Percentiles rank a stretch among this genome's conserved stretches.
These are phyloP conservation scores for Cariama cristata DNA, from an alignment of 2,113 vertebrate species.

Conservation along the genomic window DNA sequence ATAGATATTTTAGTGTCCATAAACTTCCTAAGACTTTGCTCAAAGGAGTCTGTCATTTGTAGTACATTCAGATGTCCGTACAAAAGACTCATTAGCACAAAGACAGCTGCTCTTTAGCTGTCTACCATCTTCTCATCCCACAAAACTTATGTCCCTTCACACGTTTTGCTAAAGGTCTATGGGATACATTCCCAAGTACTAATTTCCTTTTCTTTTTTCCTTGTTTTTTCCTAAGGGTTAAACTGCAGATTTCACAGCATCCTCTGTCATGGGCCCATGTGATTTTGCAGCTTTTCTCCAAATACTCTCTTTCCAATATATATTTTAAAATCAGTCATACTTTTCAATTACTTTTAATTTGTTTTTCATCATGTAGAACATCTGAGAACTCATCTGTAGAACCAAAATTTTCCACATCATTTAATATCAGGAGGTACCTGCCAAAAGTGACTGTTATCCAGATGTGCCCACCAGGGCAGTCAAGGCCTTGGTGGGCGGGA, in stretches of 20 bases:
- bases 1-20: not conserved
- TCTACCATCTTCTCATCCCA: not conserved
- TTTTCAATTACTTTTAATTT: not conserved
- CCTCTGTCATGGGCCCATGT: rapidly evolving
- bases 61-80: not conserved
- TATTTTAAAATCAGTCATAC: not conserved
- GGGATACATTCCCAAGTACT: not conserved
- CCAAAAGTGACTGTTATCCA: not conserved
- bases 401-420: not conserved
- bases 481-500: not conserved
- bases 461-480: not conserved
- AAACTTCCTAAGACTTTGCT: not conserved
- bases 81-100: not conserved
- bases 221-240: not conserved
- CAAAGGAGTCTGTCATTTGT: rapidly evolving
- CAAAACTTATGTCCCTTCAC: not conserved
- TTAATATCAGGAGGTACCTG: not conserved
- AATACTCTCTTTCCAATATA: not conserved
- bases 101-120: not conserved
- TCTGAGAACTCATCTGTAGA: not conserved
- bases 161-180: not conserved
- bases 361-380: not conserved
- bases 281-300: not conserved
- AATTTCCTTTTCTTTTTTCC: not conserved
- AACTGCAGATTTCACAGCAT: not conserved